These are phyloP conservation scores for Tylochromis polylepis DNA, from an alignment of 2,113 vertebrate genomes.

Conservation along the genomic window DNA sequence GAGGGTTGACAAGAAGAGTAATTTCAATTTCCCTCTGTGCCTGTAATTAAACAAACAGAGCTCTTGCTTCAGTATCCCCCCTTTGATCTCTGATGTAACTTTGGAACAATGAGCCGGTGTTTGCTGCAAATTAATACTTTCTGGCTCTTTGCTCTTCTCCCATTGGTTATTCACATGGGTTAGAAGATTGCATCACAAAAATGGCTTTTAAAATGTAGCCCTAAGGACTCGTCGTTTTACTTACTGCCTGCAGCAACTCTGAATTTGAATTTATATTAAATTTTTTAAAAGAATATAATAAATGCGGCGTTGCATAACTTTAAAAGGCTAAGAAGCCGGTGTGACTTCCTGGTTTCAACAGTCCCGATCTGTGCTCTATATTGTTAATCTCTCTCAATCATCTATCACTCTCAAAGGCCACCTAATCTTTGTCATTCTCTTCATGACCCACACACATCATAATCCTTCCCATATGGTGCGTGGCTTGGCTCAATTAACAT, in stretches of 20 bases:
- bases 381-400: constrained; percentile 50
- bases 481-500: constrained; percentile 62
- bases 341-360: background rate
- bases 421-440: constrained; percentile 68
- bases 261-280: background rate
- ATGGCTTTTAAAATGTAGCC: constrained; percentile 20
- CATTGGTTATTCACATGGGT: background rate
- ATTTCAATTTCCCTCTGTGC: background rate
- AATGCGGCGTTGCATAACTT: constrained; percentile 33
- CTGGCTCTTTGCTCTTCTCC: background rate
- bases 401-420: constrained; percentile 36
- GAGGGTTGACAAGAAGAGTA: background rate
- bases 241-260: background rate
- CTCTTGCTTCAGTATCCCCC: background rate
- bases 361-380: constrained; percentile 29
- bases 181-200: constrained; percentile 49
- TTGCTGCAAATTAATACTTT: constrained; percentile 21
- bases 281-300: background rate
- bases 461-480: constrained; percentile 77
- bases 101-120: constrained; percentile 16
- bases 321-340: constrained; percentile 7
- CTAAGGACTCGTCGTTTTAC: background rate
- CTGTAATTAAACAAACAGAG: constrained; percentile 17
- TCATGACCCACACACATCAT: constrained; percentile 53
- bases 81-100: constrained; percentile 53